Percentiles rank a stretch among this genome's conserved stretches.
phyloP scores from a whole-genome alignment of 2,888 invertebrate species.

The Lepidocyrtoides sp. region DNA sequence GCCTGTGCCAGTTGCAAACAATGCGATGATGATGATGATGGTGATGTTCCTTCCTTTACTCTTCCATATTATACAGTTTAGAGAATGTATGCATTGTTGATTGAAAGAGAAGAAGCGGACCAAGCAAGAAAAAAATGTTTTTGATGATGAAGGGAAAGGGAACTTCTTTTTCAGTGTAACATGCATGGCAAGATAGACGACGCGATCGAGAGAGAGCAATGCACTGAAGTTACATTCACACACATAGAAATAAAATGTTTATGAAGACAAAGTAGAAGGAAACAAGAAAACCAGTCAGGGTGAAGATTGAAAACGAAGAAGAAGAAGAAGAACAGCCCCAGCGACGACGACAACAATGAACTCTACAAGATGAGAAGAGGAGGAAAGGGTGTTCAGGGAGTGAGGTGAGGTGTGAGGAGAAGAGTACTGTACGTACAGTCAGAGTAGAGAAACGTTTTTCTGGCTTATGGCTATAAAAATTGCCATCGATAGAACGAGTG shows the following conservation, averaged over 20 bases:
- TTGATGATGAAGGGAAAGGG: conserved; percentile 71
- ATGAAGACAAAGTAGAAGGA: too few relatives aligned
- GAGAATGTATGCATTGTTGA: neutral
- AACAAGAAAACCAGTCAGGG: conserved; percentile 65
- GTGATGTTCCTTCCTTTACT: neutral
- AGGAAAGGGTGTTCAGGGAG: conserved; percentile 48
- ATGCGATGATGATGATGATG: too few relatives aligned
- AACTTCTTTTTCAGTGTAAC: conserved; percentile 25
- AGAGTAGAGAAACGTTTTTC: too few relatives aligned
- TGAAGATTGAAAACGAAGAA: too few relatives aligned
- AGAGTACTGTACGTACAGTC: too few relatives aligned
- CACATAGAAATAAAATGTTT: neutral
- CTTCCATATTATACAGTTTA: neutral
- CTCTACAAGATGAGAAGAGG: conserved; percentile 57
- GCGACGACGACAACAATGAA: conserved; percentile 69
- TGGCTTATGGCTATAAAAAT: too few relatives aligned
- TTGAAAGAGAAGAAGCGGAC: neutral
- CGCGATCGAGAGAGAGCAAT: conserved; percentile 52
- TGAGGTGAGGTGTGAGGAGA: too few relatives aligned
- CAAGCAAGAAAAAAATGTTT: conserved; percentile 38
- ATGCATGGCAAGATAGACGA: conserved; percentile 55
- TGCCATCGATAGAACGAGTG: too few relatives aligned
- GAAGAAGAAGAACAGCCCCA: neutral
- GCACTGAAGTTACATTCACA: conserved; percentile 49
- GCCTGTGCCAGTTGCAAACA: conserved; percentile 39